These are phyloP conservation scores for Micropoecilia bifurca DNA, from an alignment of 2,797 vertebrate species.

Conservation along the genomic window DNA sequence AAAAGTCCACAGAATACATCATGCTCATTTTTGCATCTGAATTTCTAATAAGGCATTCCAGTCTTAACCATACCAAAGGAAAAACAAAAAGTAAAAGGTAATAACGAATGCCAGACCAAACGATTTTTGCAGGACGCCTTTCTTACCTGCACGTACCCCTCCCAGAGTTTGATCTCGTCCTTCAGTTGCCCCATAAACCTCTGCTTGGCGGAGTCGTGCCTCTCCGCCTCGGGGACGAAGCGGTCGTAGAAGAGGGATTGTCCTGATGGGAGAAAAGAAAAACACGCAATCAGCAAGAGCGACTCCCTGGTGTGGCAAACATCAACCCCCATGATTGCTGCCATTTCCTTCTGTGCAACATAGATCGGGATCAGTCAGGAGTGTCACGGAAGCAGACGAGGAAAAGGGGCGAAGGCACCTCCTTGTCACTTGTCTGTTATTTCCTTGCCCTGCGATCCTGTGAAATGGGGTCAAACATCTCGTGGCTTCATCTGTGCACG, in stretches of 20 bases:
- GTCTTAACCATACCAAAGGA: neutral
- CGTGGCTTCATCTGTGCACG: conserved; percentile 25
- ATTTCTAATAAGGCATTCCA: neutral
- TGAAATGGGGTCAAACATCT: neutral
- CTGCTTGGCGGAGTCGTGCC: conserved; percentile 71
- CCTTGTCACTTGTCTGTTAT: neutral
- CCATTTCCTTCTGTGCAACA: neutral
- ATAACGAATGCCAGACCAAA: neutral
- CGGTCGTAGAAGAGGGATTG: conserved; percentile 66
- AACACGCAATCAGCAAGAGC: neutral
- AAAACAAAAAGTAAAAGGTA: neutral
- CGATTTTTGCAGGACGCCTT: neutral
- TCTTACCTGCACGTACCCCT: conserved; percentile 61
- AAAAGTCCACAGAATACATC: neutral
- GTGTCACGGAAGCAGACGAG: neutral
- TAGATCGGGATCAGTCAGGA: neutral
- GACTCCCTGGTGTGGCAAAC: neutral
- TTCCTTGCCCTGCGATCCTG: neutral
- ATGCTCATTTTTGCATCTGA: neutral
- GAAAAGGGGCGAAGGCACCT: neutral
- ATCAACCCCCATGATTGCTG: neutral
- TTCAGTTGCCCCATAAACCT: conserved; percentile 62
- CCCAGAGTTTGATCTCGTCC: conserved; percentile 74
- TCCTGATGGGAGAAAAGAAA: conserved; percentile 30
- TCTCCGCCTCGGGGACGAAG: conserved; percentile 73